phyloP scores from a whole-genome alignment of 1,140 invertebrate genomes.

The Zaprionus inermis region DNA sequence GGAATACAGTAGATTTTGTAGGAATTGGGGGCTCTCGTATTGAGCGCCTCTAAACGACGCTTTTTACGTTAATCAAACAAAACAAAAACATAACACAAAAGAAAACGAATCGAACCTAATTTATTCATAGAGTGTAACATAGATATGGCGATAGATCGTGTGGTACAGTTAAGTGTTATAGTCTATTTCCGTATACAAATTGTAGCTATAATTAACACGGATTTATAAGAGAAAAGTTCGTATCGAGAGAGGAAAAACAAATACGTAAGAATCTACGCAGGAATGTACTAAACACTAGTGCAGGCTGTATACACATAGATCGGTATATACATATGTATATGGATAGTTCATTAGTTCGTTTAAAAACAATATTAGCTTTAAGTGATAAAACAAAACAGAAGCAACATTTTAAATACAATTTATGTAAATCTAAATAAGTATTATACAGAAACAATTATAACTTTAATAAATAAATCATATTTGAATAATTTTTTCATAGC shows the following conservation, averaged over 20 bases:
- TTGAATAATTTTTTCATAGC: conserved; percentile 52
- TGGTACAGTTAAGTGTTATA: conserved; percentile 73
- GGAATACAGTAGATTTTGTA: conserved; percentile 45
- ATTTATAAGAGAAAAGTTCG: conserved; percentile 42
- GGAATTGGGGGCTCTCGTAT: conserved; percentile 32
- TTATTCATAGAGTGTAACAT: conserved; percentile 75
- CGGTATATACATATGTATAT: conserved; percentile 52
- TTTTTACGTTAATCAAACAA: conserved; percentile 71
- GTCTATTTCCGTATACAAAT: conserved; percentile 68
- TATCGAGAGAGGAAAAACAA: conserved; percentile 31
- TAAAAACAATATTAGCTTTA: conserved; percentile 66
- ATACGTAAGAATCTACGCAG: conserved; percentile 66
- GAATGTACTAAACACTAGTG: conserved; percentile 45
- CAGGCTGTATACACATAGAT: conserved; percentile 30
- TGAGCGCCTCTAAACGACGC: conserved; percentile 39
- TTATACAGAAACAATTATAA: conserved; percentile 58
- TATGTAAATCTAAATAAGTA: conserved; percentile 68
- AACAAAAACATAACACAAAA: conserved; percentile 13
- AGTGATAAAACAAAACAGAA: conserved; percentile 36
- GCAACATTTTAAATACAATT: conserved; percentile 53
- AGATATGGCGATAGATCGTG: conserved; percentile 46
- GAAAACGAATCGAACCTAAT: conserved; percentile 59
- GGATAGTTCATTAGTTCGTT: conserved; percentile 47
- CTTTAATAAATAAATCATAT: conserved; percentile 71
- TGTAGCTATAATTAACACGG: conserved; percentile 62